Percentiles rank a stretch among this genome's conserved stretches.
Evolutionary conservation across 2,888 invertebrate species (phyloP).

Genomic region (Merodon equestris): DNA sequence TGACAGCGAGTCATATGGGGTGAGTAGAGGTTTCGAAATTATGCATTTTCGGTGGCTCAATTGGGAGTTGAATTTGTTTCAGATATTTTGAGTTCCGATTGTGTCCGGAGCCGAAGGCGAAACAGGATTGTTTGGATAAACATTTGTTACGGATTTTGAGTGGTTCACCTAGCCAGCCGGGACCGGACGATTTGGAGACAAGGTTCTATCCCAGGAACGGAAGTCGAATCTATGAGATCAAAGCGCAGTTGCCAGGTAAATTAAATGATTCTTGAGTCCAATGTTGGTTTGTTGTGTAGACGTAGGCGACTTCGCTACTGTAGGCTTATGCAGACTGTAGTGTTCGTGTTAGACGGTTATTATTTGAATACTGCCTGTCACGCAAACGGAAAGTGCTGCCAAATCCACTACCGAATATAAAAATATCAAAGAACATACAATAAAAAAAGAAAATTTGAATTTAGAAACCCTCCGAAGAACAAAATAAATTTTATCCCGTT

Average conservation of each 20-base stretch:
- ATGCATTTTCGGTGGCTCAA: neutral
- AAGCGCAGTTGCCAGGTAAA: slow-evolving; percentile 81
- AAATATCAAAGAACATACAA: too few species aligned
- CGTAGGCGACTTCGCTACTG: too few species aligned
- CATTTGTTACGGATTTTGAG: slow-evolving; percentile 82
- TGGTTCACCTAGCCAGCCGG: slow-evolving; percentile 77
- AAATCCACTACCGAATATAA: too few species aligned
- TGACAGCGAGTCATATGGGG: slow-evolving; percentile 94
- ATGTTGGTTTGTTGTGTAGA: too few species aligned
- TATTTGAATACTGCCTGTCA: too few species aligned
- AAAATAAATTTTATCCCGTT: too few species aligned
- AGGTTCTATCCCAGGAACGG: slow-evolving; percentile 88
- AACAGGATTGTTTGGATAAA: slow-evolving; percentile 89
- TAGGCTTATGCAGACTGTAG: too few species aligned
- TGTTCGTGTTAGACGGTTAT: too few species aligned
- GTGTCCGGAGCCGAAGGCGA: slow-evolving; percentile 86
- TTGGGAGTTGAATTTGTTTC: slow-evolving; percentile 19
- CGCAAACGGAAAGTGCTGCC: too few species aligned
- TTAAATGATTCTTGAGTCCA: neutral
- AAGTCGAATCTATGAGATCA: slow-evolving; percentile 88
- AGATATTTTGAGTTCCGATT: slow-evolving; percentile 89
- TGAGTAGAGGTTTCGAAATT: slow-evolving; percentile 56
- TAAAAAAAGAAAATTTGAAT: too few species aligned
- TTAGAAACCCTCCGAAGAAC: too few species aligned
- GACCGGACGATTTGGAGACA: slow-evolving; percentile 80